Evolutionary conservation across 2,113 vertebrate genomes (phyloP), one percentile per base, ranked within the genome.

Genomic region (Rhinopithecus roxellana): DNA sequence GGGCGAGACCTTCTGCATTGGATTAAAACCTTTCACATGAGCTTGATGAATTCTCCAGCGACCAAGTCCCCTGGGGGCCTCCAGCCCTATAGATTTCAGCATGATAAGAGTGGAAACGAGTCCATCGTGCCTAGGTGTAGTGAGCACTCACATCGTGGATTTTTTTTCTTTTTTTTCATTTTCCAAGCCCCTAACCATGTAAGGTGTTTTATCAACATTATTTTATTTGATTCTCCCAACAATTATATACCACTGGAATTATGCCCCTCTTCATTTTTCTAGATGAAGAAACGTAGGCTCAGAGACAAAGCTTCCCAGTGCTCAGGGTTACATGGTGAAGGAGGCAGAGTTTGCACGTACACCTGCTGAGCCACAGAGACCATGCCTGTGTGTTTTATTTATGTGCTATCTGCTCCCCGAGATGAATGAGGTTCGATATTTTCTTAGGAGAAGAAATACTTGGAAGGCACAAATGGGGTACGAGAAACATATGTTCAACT

Each of bases 231-330:
- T 78, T 61, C 45, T 74, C 45, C 61, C 35, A 32, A 3, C 6
- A 30, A 2, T 2, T 30, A 84, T 14, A 2, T 82, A 3, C 67
- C 2, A 0, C n/a, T 12, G 59, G 78, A 45, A 74, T 14, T 32
- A 25, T 0, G 38, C 7, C 18, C 43, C 12, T 8, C 20, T 57
- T 50, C 64, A 7, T 79, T 77, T 57, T 89, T 32, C 38, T 69
- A 10, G 38, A 59, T 74, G 23, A 90, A 79, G 89, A 79, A 38
- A 38, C 79, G 30, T 11, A 52, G 12, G 14, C 50, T 67, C 8
- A 0, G 9, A 11, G 32, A 5, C 25, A 17, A 8, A 0, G 5
- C 38, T n/a, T 43, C 72, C 43, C 0, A 25, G 38, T 3, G 18
- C 77, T 27, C 11, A 43, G 43, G 52, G 30, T 45, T 23, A 4